Conservation (phyloP, 1,140 invertebrate species). For the Lycorma delicatula region DNA sequence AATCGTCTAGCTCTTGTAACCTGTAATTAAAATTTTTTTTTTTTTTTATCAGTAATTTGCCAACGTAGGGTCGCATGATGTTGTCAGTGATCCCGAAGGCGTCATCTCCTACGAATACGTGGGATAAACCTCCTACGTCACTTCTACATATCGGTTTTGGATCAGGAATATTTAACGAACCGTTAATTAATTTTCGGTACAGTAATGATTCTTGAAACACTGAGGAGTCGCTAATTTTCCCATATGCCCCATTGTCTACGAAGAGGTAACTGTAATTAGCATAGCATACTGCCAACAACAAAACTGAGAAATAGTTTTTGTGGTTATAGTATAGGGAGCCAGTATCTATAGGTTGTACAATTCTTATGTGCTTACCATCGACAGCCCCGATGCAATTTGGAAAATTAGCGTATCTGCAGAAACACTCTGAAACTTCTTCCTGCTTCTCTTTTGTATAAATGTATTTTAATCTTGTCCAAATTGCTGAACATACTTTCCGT, state of each 20-base stretch:
- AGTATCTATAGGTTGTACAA: constrained; percentile 8
- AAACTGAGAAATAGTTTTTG: constrained; percentile 15
- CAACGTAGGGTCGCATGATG: constrained; percentile 1
- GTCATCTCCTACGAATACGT: constrained; percentile 5
- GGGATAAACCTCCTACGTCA: not conserved
- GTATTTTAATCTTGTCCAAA: constrained; percentile 20
- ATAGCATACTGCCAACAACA: constrained; percentile 7
- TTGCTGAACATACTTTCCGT: constrained; percentile 20
- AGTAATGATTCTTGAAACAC: not conserved
- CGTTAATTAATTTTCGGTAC: not conserved
- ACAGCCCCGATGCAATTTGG: constrained; percentile 40
- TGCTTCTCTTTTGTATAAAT: not conserved
- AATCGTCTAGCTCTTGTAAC: constrained; percentile 26
- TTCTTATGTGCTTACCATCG: constrained; percentile 37
- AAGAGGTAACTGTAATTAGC: constrained; percentile 10
- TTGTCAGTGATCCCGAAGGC: not conserved
- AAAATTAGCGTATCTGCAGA: constrained; percentile 31
- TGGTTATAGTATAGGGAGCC: constrained; percentile 21
- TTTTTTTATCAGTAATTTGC: constrained; percentile 19
- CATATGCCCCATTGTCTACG: constrained; percentile 17
- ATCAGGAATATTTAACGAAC: not conserved
- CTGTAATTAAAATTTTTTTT: constrained; percentile 37
- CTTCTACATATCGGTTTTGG: not conserved
- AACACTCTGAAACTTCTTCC: constrained; percentile 22
- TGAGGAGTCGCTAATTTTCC: constrained; percentile 8